Conservation (phyloP, 1,140 invertebrate genomes). For the Gerris buenoi region DNA sequence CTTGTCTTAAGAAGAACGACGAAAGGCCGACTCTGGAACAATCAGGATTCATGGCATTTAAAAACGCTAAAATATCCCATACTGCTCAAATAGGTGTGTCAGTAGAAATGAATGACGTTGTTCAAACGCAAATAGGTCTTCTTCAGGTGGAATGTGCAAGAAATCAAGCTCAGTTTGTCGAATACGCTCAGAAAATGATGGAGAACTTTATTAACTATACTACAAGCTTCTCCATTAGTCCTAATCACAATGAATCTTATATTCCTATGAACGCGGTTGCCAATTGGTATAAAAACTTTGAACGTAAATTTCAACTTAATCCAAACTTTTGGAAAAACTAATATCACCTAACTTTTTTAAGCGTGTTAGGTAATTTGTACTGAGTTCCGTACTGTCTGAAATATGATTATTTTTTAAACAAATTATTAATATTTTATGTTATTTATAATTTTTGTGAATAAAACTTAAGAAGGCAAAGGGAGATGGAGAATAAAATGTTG, state of each 20-base stretch:
- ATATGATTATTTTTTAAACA: too few relatives aligned
- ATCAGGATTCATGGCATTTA: constrained; percentile 45
- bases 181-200: constrained; percentile 67
- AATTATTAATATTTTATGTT: too few relatives aligned
- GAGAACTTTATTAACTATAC: constrained; percentile 85
- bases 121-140: constrained; percentile 36
- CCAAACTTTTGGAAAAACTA: constrained; percentile 75
- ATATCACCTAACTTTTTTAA: too few relatives aligned
- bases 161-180: constrained; percentile 20
- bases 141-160: constrained; percentile 13
- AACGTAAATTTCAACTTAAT: constrained; percentile 72
- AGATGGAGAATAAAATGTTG: too few relatives aligned
- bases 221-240: constrained; percentile 68
- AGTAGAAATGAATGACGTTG: constrained; percentile 55
- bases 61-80: constrained; percentile 59
- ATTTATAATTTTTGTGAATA: too few relatives aligned
- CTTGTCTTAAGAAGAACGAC: constrained; percentile 63
- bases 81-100: constrained; percentile 91
- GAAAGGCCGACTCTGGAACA: constrained; percentile 34
- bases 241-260: constrained; percentile 64
- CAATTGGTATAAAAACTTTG: constrained; percentile 87
- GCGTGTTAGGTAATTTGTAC: too few relatives aligned
- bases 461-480: too few relatives aligned
- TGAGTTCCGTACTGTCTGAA: too few relatives aligned
- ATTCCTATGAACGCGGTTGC: constrained; percentile 75